Base-by-base conservation (phyloP, 2,888 invertebrate species). In the Agrenia bidenticulata region DNA sequence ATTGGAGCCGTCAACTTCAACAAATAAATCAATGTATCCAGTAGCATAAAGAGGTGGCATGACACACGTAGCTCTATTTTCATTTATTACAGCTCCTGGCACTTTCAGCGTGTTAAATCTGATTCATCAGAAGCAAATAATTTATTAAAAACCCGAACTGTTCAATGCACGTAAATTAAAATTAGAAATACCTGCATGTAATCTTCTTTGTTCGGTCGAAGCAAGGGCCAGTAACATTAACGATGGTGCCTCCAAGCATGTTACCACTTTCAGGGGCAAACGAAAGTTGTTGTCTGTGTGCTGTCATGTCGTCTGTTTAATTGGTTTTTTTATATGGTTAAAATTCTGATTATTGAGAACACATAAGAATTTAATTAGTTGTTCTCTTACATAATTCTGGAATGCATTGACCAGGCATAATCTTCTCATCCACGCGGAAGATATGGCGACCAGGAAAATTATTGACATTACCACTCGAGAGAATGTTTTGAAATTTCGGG, bases 201-300 rank as follows among this genome's bases (percentile, higher is more conserved):
- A 96, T 87, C 73, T 88, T 85, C 76, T 90, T 88, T 1, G 83
- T 83, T 0, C 85, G 85, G 73, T 87, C 84, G 79, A 97, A 92
- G 79, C 98, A 98, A 1, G 96, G 95, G 0, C 97, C 98, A 0
- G 97, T 95, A 65, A 98, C 91, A 79, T 97, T 96, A 42, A 98
- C 93, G 61, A 96, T 88, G 0, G 94, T 92, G 1, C 98, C 98
- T 2, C 98, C 98, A 73, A 97, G 83, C 97, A 98, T 97, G 79
- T 93, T 94, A 2, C 95, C 97, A 78, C 92, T 93, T 80, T 96
- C 94, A 0, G 96, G 96, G 0, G 95, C 94, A 77, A 94, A 94
- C 76, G 90, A 87, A 60, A 94, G 80, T 0, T 89, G 89, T 64
- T 94, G 84, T 19, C 53, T 45, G 53, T 73, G 65, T 21, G 76